phyloP scores from a whole-genome alignment of 2,888 invertebrate genomes.

The Cataglyphis altisquamis region DNA sequence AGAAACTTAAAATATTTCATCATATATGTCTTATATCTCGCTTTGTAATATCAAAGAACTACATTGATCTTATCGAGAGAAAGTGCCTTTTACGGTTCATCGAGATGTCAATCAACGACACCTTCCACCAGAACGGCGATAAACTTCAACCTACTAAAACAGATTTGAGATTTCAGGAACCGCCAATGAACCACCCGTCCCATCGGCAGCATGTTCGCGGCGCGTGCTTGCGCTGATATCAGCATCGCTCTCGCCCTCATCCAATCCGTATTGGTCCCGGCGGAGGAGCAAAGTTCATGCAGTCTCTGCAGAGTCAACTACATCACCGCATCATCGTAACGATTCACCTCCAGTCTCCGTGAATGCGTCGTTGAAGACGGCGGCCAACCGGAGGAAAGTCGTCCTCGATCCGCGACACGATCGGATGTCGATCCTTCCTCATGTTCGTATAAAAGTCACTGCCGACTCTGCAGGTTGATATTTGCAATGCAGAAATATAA shows the following conservation, averaged over 20 bases:
- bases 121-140: conserved; percentile 10
- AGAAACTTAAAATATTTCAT: conserved; percentile 18
- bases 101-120: conserved; percentile 3
- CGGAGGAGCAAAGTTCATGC: conserved; percentile 82
- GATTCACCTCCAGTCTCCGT: conserved; percentile 81
- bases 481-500: conserved; percentile 9
- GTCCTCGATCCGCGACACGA: neutral
- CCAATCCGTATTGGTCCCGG: conserved; percentile 81
- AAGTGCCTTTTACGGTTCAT: neutral
- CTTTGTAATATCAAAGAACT: neutral
- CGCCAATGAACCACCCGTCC: conserved; percentile 26
- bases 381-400: conserved; percentile 26
- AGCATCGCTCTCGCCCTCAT: conserved; percentile 72
- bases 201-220: conserved; percentile 77
- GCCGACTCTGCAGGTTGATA: neutral
- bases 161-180: conserved; percentile 32
- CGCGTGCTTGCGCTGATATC: conserved; percentile 83
- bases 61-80: neutral
- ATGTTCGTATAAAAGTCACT: neutral
- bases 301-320: conserved; percentile 75
- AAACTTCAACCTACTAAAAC: neutral
- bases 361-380: conserved; percentile 66
- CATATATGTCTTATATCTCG: conserved; percentile 1
- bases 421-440: neutral
- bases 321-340: conserved; percentile 80